Conservation (phyloP, 53 echinoderm and acorn worm species). For the Temnopleurus reevesii region DNA sequence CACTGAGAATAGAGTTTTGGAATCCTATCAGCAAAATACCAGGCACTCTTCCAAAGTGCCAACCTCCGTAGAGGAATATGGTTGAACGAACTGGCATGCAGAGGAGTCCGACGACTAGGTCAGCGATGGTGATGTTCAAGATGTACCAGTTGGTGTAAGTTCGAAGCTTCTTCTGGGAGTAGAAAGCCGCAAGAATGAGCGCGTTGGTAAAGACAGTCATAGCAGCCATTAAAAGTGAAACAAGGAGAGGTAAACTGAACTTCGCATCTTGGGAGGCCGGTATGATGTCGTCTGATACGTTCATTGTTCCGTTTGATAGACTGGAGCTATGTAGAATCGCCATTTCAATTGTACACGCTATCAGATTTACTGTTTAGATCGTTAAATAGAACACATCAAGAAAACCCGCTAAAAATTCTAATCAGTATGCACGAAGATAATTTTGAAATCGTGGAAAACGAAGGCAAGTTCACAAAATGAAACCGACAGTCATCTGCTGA, state of each 20-base stretch:
- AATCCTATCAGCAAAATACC: not conserved
- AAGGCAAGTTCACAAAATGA: no score
- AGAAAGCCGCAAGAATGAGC: not conserved
- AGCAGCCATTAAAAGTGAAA: not conserved
- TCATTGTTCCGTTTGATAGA: not conserved
- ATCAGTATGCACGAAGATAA: no score
- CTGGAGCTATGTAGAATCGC: no score
- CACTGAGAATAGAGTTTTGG: not conserved
- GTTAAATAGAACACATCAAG: no score
- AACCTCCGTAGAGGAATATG: not conserved
- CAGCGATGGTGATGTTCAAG: not conserved
- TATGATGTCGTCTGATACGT: not conserved
- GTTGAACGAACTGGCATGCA: not conserved
- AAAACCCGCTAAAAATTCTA: no score
- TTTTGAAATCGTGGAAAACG: no score
- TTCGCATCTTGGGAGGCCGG: not conserved
- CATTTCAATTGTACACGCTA: no score
- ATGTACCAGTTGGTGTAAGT: not conserved
- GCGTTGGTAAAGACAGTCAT: not conserved
- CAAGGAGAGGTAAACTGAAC: not conserved
- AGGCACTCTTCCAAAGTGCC: not conserved
- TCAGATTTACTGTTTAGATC: no score
- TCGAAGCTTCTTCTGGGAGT: not conserved
- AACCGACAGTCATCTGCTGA: no score
- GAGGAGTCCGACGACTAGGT: not conserved